Evolutionary conservation across 2,113 vertebrate species (phyloP).

Genomic region (Pogona vitticeps): DNA sequence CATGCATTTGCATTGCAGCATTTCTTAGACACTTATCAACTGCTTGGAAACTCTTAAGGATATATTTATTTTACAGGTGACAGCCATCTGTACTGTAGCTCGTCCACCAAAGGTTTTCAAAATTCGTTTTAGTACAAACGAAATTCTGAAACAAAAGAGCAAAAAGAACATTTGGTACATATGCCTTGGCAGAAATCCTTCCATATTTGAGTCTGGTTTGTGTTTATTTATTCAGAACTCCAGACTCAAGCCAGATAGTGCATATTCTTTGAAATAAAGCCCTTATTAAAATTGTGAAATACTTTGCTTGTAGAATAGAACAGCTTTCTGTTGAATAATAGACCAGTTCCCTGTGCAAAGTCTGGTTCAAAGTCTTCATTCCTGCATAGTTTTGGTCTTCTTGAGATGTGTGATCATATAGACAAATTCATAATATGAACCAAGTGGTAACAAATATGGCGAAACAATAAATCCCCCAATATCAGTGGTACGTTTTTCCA

Average conservation of each 20-base stretch:
- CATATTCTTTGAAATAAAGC: slow-evolving; percentile 13
- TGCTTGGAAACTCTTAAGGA: background rate
- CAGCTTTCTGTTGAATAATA: background rate
- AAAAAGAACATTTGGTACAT: slow-evolving; percentile 16
- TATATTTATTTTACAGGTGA: slow-evolving; percentile 5
- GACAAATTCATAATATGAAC: background rate
- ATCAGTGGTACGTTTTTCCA: background rate
- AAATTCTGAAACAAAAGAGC: slow-evolving; percentile 23
- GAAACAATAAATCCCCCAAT: background rate
- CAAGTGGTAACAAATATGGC: background rate
- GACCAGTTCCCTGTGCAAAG: background rate
- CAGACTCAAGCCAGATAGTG: slow-evolving; percentile 15
- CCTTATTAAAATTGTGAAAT: background rate
- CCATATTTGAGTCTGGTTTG: background rate
- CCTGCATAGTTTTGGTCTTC: background rate
- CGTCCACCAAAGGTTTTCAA: background rate
- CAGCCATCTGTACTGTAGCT: background rate
- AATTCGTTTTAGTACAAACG: slow-evolving; percentile 1
- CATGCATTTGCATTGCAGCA: slow-evolving; percentile 7
- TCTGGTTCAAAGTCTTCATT: background rate
- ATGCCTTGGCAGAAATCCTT: slow-evolving; percentile 35
- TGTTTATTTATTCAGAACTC: slow-evolving; percentile 17
- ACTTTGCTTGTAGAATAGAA: background rate
- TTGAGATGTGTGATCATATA: background rate
- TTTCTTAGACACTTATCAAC: background rate